Evolutionary conservation across 2,113 vertebrate species (phyloP).

Genomic region (Vombatus ursinus): DNA sequence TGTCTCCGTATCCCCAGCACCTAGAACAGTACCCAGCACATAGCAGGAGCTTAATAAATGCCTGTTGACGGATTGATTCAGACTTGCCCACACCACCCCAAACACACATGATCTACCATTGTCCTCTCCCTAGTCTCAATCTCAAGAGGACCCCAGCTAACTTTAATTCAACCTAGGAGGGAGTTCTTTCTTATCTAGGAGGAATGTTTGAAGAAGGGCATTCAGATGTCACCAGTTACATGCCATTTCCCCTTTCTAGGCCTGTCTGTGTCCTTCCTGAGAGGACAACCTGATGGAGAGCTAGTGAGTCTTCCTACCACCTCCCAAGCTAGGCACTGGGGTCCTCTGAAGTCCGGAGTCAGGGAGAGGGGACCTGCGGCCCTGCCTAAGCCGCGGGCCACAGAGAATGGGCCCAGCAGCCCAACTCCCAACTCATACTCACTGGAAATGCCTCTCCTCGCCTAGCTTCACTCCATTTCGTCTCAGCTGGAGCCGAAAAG

Average conservation of each 20-base stretch:
- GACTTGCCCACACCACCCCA: too few relatives aligned
- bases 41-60: neutral
- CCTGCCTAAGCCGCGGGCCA: neutral
- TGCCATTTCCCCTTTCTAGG: neutral
- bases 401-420: accelerated
- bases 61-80: neutral
- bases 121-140: accelerated
- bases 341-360: neutral
- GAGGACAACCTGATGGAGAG: accelerated
- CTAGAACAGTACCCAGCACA: neutral
- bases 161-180: neutral
- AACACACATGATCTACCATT: neutral
- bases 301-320: neutral
- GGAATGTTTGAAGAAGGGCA: neutral
- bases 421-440: constrained; percentile 61
- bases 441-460: constrained; percentile 88
- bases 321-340: neutral
- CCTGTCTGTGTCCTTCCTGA: accelerated
- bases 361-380: too few relatives aligned
- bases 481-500: constrained; percentile 89
- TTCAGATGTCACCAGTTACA: neutral
- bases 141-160: accelerated
- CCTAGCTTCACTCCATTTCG: constrained; percentile 83
- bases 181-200: neutral
- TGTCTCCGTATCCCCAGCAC: neutral